A percentile compares a stretch with the other conserved stretches of the same genome.
Evolutionary conservation across 2,113 vertebrate genomes (phyloP).

Genomic region (Zonotrichia leucophrys): DNA sequence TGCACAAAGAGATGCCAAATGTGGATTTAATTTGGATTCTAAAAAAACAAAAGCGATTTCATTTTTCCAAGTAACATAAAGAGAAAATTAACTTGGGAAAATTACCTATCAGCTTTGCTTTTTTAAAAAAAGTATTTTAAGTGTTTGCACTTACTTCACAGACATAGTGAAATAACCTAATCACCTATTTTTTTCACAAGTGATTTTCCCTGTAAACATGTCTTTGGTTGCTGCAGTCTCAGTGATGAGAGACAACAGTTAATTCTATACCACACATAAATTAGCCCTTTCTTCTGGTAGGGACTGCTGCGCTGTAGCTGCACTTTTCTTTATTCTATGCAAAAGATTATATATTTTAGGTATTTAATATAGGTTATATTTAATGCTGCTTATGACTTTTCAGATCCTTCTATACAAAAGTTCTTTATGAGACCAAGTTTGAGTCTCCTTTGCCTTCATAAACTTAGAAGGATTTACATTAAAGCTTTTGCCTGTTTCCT

Average conservation of each 20-base stretch:
- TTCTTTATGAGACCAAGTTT: not conserved
- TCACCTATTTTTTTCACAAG: not conserved
- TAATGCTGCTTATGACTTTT: slow-evolving; percentile 19
- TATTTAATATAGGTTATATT: slow-evolving; percentile 23
- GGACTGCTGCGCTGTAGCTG: slow-evolving; percentile 16
- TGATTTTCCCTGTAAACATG: not conserved
- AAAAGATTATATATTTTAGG: slow-evolving; percentile 35
- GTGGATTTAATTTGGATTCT: not conserved
- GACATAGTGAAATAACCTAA: not conserved
- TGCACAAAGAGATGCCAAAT: not conserved
- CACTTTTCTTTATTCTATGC: slow-evolving; percentile 63
- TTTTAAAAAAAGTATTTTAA: not conserved
- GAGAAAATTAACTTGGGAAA: not conserved
- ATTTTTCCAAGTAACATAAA: not conserved
- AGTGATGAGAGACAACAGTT: not conserved
- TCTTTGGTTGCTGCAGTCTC: not conserved
- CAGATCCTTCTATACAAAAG: not conserved
- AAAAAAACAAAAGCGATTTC: not conserved
- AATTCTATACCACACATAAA: not conserved
- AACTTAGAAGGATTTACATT: not conserved
- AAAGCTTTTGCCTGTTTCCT: not conserved
- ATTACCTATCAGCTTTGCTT: not conserved
- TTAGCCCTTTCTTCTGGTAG: not conserved
- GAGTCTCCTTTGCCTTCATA: not conserved
- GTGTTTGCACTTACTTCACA: not conserved